Base-by-base conservation (phyloP, 2,888 invertebrate genomes). In the Torymus tubicola region DNA sequence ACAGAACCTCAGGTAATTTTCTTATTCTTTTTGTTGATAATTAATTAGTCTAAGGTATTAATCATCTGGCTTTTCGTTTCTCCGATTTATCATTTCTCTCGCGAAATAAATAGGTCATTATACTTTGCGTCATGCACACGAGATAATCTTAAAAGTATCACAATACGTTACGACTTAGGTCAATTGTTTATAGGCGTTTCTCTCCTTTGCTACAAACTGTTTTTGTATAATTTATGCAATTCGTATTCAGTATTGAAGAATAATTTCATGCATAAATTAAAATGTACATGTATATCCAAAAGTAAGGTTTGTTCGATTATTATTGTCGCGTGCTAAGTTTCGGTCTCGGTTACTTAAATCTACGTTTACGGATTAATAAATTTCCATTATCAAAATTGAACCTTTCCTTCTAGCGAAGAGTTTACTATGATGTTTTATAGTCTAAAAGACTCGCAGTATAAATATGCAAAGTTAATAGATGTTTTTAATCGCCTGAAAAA, bases 101-200 rank as follows among this genome's bases (percentile, higher is more conserved):
- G 18, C n/a, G 75, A 31, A 78, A 78, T 75, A 78, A 81, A 71
- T 71, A 78, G 16, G 52, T 60, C 61, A 42, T 69, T 63, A 65
- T 18, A 12, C 57, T 57, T n/a, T 70, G 55, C 61, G 18, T 69
- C 63, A 78, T 73, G 73, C 75, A 78, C 63, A 76, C 68, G 71
- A 70, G 71, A 77, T 80, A 77, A 79, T 52, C 69, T 79, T 76
- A 82, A 75, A 76, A 70, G 70, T 82, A 82, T 82, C 80, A 80
- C 80, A 80, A 82, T 82, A 72, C 18, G 69, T 80, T 82, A 80
- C 73, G 50, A 71, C 71, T 72, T 69, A 68, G 71, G 78, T 78
- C 81, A 61, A 70, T 73, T 52, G 69, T 53, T 42, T 63, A 52
- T 80, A 75, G 60, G 69, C 60, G 21, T 21, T 57, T 55, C n/a